A percentile compares a stretch with the other conserved stretches of the same genome.
phyloP scores from a whole-genome alignment of 2,888 invertebrate species.

The Eilema depressum region DNA sequence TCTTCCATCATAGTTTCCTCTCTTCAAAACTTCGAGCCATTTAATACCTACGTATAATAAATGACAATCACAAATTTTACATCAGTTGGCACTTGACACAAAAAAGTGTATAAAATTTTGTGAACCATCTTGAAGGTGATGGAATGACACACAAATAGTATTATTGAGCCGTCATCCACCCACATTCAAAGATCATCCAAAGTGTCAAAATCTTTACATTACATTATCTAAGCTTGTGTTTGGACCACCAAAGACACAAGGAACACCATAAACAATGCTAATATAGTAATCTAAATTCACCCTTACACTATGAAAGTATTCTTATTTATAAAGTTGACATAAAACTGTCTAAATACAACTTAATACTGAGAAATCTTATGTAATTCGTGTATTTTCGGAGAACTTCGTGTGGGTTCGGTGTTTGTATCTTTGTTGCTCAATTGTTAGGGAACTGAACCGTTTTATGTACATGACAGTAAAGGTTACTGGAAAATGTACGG shows the following conservation, averaged over 20 bases:
- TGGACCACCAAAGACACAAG: constrained; percentile 65
- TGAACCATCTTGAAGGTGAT: not conserved
- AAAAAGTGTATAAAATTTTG: constrained; percentile 4
- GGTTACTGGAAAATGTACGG: constrained; percentile 9
- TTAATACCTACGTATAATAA: not conserved
- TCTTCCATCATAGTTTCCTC: no score
- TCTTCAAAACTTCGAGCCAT: not conserved
- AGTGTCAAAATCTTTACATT: constrained; percentile 50
- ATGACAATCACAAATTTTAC: not conserved
- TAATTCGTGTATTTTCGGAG: constrained; percentile 20
- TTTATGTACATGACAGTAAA: constrained; percentile 31
- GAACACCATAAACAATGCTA: constrained; percentile 72
- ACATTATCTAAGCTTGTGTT: constrained; percentile 42
- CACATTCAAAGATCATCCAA: constrained; percentile 41
- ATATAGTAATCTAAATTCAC: constrained; percentile 79
- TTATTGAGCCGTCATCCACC: constrained; percentile 48
- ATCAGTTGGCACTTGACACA: not conserved
- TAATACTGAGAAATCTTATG: constrained; percentile 47
- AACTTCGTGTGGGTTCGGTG: constrained; percentile 47
- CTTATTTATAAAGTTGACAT: constrained; percentile 52
- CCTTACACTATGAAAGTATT: constrained; percentile 62
- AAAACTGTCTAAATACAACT: constrained; percentile 54
- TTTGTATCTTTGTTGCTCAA: constrained; percentile 26
- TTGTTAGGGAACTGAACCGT: constrained; percentile 34
- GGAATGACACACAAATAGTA: constrained; percentile 33